These are phyloP conservation scores for Ahaetulla prasina DNA, from an alignment of 2,113 vertebrate species.

Conservation along the genomic window DNA sequence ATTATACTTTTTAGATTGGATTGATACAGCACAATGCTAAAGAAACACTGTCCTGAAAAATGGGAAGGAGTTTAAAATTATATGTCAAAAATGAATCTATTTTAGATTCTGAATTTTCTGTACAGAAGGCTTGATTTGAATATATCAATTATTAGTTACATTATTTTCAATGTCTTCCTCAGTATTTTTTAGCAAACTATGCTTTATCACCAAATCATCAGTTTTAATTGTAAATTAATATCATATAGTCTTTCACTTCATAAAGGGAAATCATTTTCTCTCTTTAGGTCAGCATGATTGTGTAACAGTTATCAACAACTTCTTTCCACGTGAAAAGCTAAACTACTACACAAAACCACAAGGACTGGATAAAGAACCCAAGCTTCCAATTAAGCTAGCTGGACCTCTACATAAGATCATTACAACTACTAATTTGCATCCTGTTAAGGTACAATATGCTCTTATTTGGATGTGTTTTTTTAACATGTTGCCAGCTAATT, in stretches of 20 bases:
- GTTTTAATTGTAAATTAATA: neutral
- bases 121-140: constrained; percentile 37
- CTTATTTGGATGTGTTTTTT: neutral
- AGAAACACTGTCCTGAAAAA: constrained; percentile 17
- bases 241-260: neutral
- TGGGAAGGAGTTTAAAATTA: neutral
- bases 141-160: neutral
- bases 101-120: constrained; percentile 28
- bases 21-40: neutral
- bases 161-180: constrained; percentile 1
- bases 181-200: neutral
- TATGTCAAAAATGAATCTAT: constrained; percentile 22
- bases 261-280: constrained; percentile 6
- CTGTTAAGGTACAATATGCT: constrained; percentile 84
- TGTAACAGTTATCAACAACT: constrained; percentile 97
- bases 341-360: constrained; percentile 94
- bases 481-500: neutral
- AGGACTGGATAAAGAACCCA: constrained; percentile 92
- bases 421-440: constrained; percentile 94
- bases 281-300: constrained; percentile 93
- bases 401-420: constrained; percentile 95
- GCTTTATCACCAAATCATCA: neutral
- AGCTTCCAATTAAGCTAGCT: constrained; percentile 85
- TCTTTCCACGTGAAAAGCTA: constrained; percentile 89
- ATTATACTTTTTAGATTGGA: constrained; percentile 17